Percentiles rank a stretch among this genome's conserved stretches.
These are phyloP conservation scores for Pachyramphus minor DNA, from an alignment of 2,113 vertebrate species.

Conservation along the genomic window DNA sequence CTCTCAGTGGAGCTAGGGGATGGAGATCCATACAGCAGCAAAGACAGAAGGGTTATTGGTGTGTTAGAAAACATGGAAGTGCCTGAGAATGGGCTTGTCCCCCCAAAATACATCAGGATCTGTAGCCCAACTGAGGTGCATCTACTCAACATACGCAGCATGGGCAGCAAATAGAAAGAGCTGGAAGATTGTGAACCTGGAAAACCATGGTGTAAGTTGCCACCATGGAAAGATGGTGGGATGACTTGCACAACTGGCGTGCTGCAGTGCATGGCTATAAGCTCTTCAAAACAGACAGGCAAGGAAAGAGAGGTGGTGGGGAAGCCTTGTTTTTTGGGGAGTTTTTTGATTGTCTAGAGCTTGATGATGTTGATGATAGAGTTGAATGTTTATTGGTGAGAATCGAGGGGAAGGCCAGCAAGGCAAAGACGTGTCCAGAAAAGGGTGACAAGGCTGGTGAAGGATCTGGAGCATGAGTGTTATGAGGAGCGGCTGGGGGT, in stretches of 20 bases:
- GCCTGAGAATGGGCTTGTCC: neutral
- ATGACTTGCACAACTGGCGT: neutral
- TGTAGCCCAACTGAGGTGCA: neutral
- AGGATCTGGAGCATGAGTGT: neutral
- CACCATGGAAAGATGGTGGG: neutral
- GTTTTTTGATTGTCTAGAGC: neutral
- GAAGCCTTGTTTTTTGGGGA: fast-evolving
- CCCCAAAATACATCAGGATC: neutral
- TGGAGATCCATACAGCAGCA: neutral
- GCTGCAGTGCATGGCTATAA: neutral
- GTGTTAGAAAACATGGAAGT: neutral
- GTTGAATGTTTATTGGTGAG: neutral
- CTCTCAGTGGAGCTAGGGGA: neutral
- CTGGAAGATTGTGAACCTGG: neutral
- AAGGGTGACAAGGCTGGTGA: neutral
- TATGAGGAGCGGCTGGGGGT: too few species aligned
- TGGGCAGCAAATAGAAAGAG: neutral
- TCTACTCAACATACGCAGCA: neutral
- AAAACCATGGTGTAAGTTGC: neutral
- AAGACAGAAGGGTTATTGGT: neutral
- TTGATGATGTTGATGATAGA: neutral
- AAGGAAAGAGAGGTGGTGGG: neutral
- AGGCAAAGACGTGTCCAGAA: fast-evolving
- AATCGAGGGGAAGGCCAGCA: fast-evolving
- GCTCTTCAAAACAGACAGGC: neutral